Percentiles rank a stretch among this genome's conserved stretches.
Conservation (phyloP, 2,888 invertebrate genomes). For the Platerodrilus igneus region DNA sequence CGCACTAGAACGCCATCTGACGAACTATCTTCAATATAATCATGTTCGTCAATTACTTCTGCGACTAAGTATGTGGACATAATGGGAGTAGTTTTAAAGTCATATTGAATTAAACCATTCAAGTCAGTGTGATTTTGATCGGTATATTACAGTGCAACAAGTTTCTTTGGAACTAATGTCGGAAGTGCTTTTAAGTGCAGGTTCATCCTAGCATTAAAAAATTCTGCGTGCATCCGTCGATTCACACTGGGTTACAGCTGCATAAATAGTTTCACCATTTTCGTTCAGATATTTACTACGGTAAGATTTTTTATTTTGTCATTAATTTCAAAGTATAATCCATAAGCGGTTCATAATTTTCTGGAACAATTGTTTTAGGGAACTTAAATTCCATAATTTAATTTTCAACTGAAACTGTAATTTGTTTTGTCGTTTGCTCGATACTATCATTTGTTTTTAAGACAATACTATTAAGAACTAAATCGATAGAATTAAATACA, state of each 20-base stretch:
- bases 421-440: constrained; percentile 42
- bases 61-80: constrained; percentile 96
- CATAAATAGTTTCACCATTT: constrained; percentile 71
- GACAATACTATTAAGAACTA: constrained; percentile 62
- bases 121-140: constrained; percentile 42
- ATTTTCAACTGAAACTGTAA: constrained; percentile 50
- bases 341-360: constrained; percentile 58
- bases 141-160: constrained; percentile 93
- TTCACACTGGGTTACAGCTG: constrained; percentile 89
- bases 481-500: constrained; percentile 71
- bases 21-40: constrained; percentile 80
- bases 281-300: constrained; percentile 76
- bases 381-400: constrained; percentile 72
- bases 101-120: constrained; percentile 36
- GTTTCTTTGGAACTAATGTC: constrained; percentile 79
- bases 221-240: constrained; percentile 85
- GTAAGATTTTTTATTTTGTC: constrained; percentile 88
- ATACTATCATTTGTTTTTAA: constrained; percentile 49
- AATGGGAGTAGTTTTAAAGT: constrained; percentile 79
- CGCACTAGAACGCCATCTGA: constrained; percentile 74
- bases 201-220: constrained; percentile 98
- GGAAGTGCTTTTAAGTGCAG: constrained; percentile 90
- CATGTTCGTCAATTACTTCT: constrained; percentile 90
- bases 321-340: constrained; percentile 77
- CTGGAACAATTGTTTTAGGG: constrained; percentile 53